Evolutionary conservation across 1,140 invertebrate genomes (phyloP).

Genomic region (Hestina assimilis): DNA sequence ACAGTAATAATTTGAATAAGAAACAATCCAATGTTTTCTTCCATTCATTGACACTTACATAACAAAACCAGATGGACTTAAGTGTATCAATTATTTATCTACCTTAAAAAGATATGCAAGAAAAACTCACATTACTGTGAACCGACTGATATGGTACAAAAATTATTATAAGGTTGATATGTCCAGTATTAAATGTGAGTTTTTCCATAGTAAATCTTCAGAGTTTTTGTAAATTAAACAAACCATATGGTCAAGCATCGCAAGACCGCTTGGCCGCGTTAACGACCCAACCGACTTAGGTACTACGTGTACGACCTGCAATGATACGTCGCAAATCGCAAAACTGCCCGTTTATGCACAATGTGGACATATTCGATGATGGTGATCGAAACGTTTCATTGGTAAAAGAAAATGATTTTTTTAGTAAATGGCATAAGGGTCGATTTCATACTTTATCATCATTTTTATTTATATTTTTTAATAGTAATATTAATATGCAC

Average conservation of each 20-base stretch:
- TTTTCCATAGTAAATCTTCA: slow-evolving; percentile 31
- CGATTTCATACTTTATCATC: not conserved
- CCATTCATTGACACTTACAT: slow-evolving; percentile 17
- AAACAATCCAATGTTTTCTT: slow-evolving; percentile 1
- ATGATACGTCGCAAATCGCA: slow-evolving; percentile 69
- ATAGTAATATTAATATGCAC: no score
- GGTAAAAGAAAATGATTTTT: slow-evolving; percentile 16
- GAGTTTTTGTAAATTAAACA: slow-evolving; percentile 64
- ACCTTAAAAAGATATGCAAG: slow-evolving; percentile 9
- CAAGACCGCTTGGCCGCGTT: slow-evolving; percentile 56
- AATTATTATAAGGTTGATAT: no score
- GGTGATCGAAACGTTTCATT: slow-evolving; percentile 22
- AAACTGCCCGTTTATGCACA: slow-evolving; percentile 39
- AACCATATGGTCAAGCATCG: slow-evolving; percentile 71
- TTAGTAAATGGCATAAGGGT: slow-evolving; percentile 2
- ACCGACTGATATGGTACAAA: not conserved
- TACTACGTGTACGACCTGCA: slow-evolving; percentile 66
- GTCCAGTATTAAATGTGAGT: slow-evolving; percentile 29
- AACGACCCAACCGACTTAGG: slow-evolving; percentile 50
- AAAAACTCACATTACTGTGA: slow-evolving; percentile 20
- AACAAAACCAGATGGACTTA: not conserved
- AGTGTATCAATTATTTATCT: slow-evolving; percentile 20
- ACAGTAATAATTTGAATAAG: slow-evolving; percentile 11
- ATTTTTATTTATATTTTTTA: no score
- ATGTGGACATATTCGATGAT: slow-evolving; percentile 36